phyloP scores from a whole-genome alignment of 2,888 invertebrate genomes.

The Aricia artaxerxes region DNA sequence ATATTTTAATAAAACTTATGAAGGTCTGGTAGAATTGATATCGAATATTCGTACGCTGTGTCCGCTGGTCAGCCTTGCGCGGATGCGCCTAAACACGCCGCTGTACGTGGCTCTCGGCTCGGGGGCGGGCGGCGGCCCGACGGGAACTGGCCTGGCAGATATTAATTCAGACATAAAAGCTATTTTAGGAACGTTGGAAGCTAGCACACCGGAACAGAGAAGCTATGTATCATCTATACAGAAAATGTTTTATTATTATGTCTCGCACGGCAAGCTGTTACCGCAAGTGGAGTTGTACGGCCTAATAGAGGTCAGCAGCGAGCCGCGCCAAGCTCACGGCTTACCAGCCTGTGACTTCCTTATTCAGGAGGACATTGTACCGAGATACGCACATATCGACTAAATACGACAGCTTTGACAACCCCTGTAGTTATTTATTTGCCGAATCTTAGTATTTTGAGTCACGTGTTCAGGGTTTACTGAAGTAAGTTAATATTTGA shows the following conservation, averaged over 20 bases:
- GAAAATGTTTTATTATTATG: conserved; percentile 89
- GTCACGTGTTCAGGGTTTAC: conserved; percentile 24
- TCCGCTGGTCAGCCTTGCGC: conserved; percentile 85
- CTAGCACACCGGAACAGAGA: conserved; percentile 86
- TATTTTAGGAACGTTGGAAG: conserved; percentile 88
- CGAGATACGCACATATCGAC: conserved; percentile 87
- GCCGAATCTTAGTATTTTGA: conserved; percentile 33
- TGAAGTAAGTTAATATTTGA: conserved; percentile 16
- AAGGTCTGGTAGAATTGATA: conserved; percentile 86
- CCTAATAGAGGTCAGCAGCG: conserved; percentile 86
- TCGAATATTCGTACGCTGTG: conserved; percentile 90
- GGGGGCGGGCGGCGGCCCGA: conserved; percentile 71
- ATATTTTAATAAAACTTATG: conserved; percentile 85
- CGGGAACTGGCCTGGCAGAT: conserved; percentile 62
- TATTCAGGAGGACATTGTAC: conserved; percentile 87
- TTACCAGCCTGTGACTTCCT: conserved; percentile 89
- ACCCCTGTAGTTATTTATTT: conserved; percentile 32
- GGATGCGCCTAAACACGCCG: conserved; percentile 82
- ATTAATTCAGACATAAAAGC: conserved; percentile 87
- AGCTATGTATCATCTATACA: conserved; percentile 89
- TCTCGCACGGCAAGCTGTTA: conserved; percentile 86
- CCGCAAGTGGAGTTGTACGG: conserved; percentile 68
- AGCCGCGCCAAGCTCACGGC: conserved; percentile 82
- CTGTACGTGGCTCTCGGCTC: conserved; percentile 88
- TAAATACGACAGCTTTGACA: conserved; percentile 63